Conservation (phyloP, 2,113 vertebrate genomes). For the Chloropsis cyanopogon region DNA sequence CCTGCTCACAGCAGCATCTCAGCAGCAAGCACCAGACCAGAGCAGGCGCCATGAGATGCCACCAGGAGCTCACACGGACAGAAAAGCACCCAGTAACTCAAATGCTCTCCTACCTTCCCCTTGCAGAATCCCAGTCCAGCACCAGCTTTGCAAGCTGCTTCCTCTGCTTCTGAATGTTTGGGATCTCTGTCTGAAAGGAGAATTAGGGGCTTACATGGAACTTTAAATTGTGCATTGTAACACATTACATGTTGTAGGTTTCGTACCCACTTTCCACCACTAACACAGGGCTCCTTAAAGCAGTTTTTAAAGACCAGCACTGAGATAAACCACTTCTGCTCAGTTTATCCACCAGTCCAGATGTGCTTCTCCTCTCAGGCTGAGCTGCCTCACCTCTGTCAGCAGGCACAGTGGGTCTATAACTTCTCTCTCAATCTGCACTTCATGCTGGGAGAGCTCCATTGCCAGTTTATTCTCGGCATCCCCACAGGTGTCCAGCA, state of each 20-base stretch:
- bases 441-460: conserved; percentile 90
- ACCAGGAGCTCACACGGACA: rapidly evolving
- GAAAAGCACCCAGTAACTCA: neutral
- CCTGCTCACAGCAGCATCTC: neutral
- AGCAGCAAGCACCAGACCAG: neutral
- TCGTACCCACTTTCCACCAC: neutral
- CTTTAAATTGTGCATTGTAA: neutral
- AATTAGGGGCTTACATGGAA: neutral
- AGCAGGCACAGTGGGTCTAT: conserved; percentile 87
- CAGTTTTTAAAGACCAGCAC: neutral
- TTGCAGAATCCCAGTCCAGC: conserved; percentile 95
- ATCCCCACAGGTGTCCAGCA: conserved; percentile 93
- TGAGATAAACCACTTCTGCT: neutral
- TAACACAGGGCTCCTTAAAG: neutral
- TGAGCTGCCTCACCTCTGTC: conserved; percentile 81
- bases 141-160: conserved; percentile 93
- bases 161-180: conserved; percentile 97
- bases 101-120: conserved; percentile 80
- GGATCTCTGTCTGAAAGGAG: conserved; percentile 85
- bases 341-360: neutral
- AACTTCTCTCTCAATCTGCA: conserved; percentile 93
- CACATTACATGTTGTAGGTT: neutral
- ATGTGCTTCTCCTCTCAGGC: neutral
- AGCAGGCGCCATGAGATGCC: neutral
- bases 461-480: conserved; percentile 91